phyloP scores from a whole-genome alignment of 2,113 vertebrate genomes.

The Thamnaconus septentrionalis region DNA sequence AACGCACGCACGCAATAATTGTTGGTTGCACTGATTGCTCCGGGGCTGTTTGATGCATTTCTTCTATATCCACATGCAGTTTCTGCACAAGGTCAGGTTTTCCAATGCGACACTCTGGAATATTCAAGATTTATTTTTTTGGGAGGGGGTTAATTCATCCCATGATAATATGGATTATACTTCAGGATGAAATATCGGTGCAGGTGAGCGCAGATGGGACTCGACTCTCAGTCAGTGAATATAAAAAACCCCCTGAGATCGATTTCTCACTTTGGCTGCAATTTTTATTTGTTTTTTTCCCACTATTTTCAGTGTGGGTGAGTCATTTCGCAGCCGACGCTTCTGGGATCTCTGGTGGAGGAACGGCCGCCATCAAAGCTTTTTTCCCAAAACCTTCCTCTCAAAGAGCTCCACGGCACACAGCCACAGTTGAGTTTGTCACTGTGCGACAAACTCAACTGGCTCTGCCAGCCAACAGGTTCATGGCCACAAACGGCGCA shows the following conservation, averaged over 20 bases:
- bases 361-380: too few relatives aligned
- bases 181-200: slow-evolving; percentile 34
- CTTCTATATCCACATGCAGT: background rate
- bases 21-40: background rate
- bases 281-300: slow-evolving; percentile 30
- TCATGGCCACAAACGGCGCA: too few relatives aligned
- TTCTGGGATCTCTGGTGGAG: background rate
- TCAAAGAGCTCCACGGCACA: too few relatives aligned
- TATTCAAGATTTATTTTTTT: slow-evolving; percentile 8
- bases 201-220: slow-evolving; percentile 5
- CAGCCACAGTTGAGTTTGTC: too few relatives aligned
- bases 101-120: background rate
- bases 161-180: slow-evolving; percentile 33
- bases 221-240: slow-evolving; percentile 19
- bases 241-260: slow-evolving; percentile 9
- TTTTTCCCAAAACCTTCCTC: too few relatives aligned
- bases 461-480: too few relatives aligned
- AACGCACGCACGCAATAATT: background rate
- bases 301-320: background rate
- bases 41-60: slow-evolving; percentile 8
- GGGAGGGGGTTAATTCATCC: slow-evolving; percentile 9
- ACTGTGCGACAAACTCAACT: too few relatives aligned
- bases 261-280: slow-evolving; percentile 17
- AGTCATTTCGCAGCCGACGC: slow-evolving; percentile 3
- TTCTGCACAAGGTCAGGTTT: background rate